Conservation (phyloP, 2,797 vertebrate species). For the Cryptoblepharus egeriae region DNA sequence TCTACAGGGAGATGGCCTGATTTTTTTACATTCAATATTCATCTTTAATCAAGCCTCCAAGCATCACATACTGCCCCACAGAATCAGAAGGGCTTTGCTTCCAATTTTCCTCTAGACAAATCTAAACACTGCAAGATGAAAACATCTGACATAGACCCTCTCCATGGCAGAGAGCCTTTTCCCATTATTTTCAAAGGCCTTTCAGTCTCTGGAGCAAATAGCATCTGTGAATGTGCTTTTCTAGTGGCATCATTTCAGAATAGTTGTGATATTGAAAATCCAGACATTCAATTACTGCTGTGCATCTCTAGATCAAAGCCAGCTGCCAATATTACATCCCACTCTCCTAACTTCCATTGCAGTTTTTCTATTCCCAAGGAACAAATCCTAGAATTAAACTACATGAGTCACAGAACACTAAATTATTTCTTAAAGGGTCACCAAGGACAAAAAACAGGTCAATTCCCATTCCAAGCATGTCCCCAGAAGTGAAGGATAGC, state of each 20-base stretch:
- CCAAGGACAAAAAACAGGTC: background rate
- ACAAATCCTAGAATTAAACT: background rate
- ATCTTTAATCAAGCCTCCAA: background rate
- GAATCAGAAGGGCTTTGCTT: background rate
- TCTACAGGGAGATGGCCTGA: background rate
- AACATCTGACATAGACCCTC: background rate
- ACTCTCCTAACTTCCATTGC: background rate
- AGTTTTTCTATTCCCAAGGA: background rate
- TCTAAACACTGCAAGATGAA: background rate
- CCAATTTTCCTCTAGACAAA: background rate
- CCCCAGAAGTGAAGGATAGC: too few species aligned
- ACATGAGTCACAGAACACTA: background rate
- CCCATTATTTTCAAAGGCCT: constrained; percentile 54
- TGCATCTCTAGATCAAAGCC: background rate
- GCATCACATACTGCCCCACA: background rate
- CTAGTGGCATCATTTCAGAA: constrained; percentile 60
- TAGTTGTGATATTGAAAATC: constrained; percentile 13
- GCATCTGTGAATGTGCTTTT: constrained; percentile 55
- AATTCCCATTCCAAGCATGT: background rate
- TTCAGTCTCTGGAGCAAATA: constrained; percentile 60
- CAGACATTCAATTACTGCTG: background rate
- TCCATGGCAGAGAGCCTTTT: constrained; percentile 49
- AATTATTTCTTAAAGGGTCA: background rate
- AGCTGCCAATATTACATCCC: background rate
- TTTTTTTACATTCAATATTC: background rate